These are phyloP conservation scores for Coelopa frigida DNA, from an alignment of 1,140 invertebrate genomes.

Conservation along the genomic window DNA sequence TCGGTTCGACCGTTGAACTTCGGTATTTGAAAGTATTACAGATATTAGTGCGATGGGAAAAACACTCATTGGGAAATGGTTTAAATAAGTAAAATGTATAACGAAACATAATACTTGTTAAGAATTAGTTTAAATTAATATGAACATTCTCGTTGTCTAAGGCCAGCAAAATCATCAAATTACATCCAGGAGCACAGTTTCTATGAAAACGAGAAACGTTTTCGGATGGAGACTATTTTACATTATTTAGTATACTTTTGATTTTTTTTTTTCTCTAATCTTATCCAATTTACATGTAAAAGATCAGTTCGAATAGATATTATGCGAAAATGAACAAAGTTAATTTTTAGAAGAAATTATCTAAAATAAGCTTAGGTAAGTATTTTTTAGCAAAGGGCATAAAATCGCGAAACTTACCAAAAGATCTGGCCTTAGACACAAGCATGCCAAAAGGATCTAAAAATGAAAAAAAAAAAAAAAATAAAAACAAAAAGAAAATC, in stretches of 20 bases:
- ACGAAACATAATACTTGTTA: constrained; percentile 2
- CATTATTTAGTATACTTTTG: too few species aligned
- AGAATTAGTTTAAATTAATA: constrained; percentile 1
- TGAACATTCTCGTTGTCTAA: constrained; percentile 40
- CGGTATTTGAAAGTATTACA: too few species aligned
- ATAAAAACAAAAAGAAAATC: constrained; percentile 7
- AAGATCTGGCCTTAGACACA: constrained; percentile 62
- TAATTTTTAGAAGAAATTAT: neutral
- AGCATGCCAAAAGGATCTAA: constrained; percentile 62
- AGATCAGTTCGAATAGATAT: neutral
- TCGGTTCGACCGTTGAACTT: too few species aligned
- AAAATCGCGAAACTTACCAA: constrained; percentile 52
- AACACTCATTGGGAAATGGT: too few species aligned
- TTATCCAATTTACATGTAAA: too few species aligned
- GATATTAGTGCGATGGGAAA: too few species aligned
- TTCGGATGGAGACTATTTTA: too few species aligned
- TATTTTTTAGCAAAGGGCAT: neutral
- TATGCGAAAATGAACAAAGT: neutral
- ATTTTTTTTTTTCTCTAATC: too few species aligned
- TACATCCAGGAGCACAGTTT: too few species aligned
- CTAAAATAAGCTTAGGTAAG: neutral
- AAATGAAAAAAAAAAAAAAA: constrained; percentile 17
- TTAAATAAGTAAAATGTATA: neutral
- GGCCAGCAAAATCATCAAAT: constrained; percentile 41
- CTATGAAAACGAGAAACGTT: too few species aligned